Conservation (phyloP, 2,113 vertebrate genomes). For the Sigmodon hispidus region DNA sequence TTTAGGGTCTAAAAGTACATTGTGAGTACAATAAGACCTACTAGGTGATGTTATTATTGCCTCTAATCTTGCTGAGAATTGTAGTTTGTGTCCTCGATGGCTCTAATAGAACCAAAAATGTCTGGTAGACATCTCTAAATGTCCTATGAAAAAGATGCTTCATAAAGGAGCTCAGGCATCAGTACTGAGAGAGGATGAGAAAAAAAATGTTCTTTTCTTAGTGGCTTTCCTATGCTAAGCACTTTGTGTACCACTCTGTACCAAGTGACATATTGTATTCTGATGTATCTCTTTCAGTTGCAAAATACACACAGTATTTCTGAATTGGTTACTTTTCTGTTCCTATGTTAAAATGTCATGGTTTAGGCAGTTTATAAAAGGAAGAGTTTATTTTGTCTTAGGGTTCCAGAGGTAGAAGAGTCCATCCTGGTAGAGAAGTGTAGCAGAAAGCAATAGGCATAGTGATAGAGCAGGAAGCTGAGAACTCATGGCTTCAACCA, state of each 20-base stretch:
- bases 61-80: background rate
- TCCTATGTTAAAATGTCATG: background rate
- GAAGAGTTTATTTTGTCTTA: background rate
- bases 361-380: background rate
- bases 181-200: background rate
- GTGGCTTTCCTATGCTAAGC: background rate
- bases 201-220: background rate
- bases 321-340: too few relatives aligned
- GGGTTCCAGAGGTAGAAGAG: background rate
- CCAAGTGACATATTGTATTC: rapidly evolving
- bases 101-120: background rate
- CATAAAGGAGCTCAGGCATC: background rate
- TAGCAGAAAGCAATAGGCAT: background rate
- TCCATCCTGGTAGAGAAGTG: background rate
- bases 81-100: background rate
- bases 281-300: background rate
- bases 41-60: background rate
- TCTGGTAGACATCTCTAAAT: background rate
- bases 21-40: background rate
- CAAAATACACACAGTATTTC: background rate
- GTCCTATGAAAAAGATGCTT: background rate
- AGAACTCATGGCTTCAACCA: background rate
- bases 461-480: background rate
- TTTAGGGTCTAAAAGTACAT: background rate
- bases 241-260: background rate